Conservation (phyloP, 2,888 invertebrate genomes). For the Phortica magna region DNA sequence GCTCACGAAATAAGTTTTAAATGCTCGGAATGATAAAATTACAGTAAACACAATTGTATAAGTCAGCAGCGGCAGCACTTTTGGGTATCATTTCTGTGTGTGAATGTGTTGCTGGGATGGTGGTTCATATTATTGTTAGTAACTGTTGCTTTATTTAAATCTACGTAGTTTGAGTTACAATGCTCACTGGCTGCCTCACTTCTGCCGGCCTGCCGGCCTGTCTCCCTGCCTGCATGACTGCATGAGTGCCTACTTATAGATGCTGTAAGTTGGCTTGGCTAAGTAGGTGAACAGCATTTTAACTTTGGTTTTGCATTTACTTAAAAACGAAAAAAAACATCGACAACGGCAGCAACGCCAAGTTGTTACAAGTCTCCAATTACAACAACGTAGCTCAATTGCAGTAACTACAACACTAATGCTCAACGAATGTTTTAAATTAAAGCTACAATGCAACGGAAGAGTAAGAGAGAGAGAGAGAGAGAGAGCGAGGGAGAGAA, state of each 20-base stretch:
- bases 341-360: neutral
- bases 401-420: constrained; percentile 11
- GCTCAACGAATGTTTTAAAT: neutral
- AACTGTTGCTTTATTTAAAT: constrained; percentile 34
- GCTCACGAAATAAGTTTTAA: neutral
- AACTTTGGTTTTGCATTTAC: constrained; percentile 69
- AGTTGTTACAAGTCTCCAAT: constrained; percentile 6
- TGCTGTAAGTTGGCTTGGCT: constrained; percentile 53
- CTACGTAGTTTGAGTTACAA: constrained; percentile 21
- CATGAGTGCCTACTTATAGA: neutral
- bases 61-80: neutral
- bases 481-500: neutral
- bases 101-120: neutral
- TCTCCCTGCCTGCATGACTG: constrained; percentile 39
- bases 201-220: constrained; percentile 7
- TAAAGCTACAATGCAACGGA: neutral
- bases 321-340: neutral
- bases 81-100: constrained; percentile 11
- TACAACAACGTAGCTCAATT: constrained; percentile 10
- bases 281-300: constrained; percentile 73
- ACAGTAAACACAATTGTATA: neutral
- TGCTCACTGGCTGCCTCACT: constrained; percentile 10
- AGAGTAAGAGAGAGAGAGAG: neutral
- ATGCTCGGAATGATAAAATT: constrained; percentile 3
- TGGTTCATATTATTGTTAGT: constrained; percentile 30